phyloP scores from a whole-genome alignment of 2,113 vertebrate species.

The Hippocampus barbouri region DNA sequence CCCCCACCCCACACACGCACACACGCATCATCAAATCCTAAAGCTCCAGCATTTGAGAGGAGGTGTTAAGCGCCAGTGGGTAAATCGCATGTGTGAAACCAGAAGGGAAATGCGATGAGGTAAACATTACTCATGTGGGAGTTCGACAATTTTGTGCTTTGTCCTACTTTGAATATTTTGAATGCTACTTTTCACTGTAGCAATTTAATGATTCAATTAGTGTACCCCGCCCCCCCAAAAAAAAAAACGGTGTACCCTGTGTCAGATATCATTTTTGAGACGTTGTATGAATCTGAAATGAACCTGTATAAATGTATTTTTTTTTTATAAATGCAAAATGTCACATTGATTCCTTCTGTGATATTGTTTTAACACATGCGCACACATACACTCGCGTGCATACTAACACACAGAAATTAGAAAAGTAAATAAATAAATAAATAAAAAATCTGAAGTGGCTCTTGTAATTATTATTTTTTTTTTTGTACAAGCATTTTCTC shows the following conservation, averaged over 20 bases:
- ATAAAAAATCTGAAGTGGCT: neutral
- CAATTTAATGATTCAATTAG: neutral
- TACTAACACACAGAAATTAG: constrained; percentile 36
- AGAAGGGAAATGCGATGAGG: constrained; percentile 3
- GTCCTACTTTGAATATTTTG: constrained; percentile 6
- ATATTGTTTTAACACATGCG: neutral
- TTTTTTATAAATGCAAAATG: neutral
- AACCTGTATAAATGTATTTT: neutral
- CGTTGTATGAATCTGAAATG: neutral
- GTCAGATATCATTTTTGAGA: no score
- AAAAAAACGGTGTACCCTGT: neutral
- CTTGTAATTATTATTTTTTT: neutral
- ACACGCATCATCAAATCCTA: constrained; percentile 51
- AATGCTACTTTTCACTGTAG: neutral
- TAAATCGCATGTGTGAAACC: constrained; percentile 35
- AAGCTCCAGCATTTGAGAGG: constrained; percentile 42
- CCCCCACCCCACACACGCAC: neutral
- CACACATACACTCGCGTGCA: neutral
- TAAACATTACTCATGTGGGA: constrained; percentile 1
- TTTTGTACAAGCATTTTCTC: neutral
- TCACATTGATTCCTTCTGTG: no score
- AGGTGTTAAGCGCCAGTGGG: constrained; percentile 43
- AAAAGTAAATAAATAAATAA: constrained; percentile 19
- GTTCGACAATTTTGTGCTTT: neutral
- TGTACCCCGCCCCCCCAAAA: neutral